phyloP scores from a whole-genome alignment of 2,113 vertebrate species.

The Urocynchramus pylzowi region DNA sequence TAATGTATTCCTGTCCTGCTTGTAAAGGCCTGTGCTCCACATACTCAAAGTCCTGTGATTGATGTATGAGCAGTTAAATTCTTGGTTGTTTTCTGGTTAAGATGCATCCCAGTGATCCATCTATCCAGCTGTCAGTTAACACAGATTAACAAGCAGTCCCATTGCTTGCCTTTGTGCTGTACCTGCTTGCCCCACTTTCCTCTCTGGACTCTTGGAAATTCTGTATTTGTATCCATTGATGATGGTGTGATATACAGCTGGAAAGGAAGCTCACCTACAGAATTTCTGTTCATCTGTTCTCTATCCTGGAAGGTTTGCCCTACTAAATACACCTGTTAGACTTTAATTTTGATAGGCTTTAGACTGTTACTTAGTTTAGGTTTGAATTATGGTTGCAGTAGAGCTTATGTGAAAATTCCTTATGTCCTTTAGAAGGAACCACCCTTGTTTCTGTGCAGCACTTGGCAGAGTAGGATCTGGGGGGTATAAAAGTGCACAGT shows the following conservation, averaged over 20 bases:
- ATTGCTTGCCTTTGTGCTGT: background rate
- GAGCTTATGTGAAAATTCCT: background rate
- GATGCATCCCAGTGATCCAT: background rate
- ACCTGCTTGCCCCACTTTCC: background rate
- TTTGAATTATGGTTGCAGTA: background rate
- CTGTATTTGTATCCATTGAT: background rate
- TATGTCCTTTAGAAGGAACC: background rate
- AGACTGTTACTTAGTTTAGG: background rate
- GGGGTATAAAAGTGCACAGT: background rate
- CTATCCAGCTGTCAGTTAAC: background rate
- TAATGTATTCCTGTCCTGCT: background rate
- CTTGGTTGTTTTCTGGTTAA: background rate
- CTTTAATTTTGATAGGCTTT: background rate
- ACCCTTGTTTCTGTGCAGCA: background rate
- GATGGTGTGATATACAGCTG: background rate
- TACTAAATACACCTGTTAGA: background rate
- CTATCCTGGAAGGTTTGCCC: background rate
- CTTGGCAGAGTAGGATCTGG: background rate
- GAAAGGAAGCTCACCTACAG: background rate
- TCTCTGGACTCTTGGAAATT: background rate
- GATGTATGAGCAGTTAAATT: background rate
- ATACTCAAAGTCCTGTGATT: background rate
- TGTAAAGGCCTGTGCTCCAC: background rate
- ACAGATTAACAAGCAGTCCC: background rate
- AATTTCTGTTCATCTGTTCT: background rate